Evolutionary conservation across 2,888 invertebrate genomes (phyloP).

Genomic region (Antheraea assamensis): DNA sequence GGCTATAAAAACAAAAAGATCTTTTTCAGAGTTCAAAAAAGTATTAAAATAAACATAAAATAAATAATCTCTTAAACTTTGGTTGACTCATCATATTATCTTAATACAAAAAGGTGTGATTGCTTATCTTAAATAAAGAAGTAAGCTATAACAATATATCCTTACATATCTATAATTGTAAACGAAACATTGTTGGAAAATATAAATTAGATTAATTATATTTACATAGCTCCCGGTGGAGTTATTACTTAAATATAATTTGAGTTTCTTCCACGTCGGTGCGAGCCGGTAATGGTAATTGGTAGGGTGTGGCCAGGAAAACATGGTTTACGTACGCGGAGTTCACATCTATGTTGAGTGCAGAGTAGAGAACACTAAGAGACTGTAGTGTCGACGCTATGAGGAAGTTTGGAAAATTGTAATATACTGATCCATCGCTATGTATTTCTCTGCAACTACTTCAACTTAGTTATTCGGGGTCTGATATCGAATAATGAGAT

Average conservation of each 20-base stretch:
- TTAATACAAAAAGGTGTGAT: neutral
- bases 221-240: conserved; percentile 30
- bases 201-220: neutral
- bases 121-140: neutral
- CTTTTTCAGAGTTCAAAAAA: too few species aligned
- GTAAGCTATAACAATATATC: neutral
- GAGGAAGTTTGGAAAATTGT: conserved; percentile 14
- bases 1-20: too few species aligned
- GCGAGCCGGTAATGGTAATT: conserved; percentile 70
- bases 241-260: conserved; percentile 53
- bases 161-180: neutral
- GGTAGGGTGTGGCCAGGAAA: conserved; percentile 65
- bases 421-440: neutral
- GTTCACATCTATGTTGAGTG: conserved; percentile 23
- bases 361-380: neutral
- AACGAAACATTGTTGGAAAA: neutral
- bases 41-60: too few species aligned
- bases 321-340: conserved; percentile 51
- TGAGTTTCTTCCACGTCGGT: conserved; percentile 62
- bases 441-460: neutral
- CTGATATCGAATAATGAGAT: too few species aligned
- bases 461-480: neutral
- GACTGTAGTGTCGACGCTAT: conserved; percentile 26
- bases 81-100: neutral
- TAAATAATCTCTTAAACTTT: too few species aligned